Evolutionary conservation across 30 jellyfish, hydroid and myxozoan genomes (phyloP).

Genomic region (Cassiopea xamachana): DNA sequence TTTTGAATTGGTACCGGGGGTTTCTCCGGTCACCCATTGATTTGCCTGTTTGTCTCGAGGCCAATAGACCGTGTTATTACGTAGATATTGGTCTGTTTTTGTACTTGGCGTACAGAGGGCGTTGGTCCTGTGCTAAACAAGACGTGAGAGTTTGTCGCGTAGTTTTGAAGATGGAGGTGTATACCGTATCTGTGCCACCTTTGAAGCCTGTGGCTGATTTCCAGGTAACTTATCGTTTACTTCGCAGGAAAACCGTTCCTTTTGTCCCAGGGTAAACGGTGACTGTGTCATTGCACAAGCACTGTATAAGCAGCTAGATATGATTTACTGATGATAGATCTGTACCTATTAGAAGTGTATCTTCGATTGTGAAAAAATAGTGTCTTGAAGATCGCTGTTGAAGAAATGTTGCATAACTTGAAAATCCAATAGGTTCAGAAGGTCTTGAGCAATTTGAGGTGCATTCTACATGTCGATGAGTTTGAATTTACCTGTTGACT

Average conservation of each 20-base stretch:
- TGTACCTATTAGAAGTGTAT: background rate
- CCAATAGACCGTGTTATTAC: background rate
- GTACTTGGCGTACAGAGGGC: background rate
- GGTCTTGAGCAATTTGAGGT: no score
- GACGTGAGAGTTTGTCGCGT: background rate
- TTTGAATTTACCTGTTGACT: no score
- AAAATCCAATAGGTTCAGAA: no score
- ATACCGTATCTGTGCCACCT: constrained; percentile 94
- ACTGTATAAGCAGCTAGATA: background rate
- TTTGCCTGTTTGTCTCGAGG: background rate
- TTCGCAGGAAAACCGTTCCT: background rate
- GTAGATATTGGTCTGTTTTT: background rate
- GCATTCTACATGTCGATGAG: no score
- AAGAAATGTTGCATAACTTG: no score
- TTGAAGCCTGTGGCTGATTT: constrained; percentile 86
- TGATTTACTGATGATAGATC: background rate
- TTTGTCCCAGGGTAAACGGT: background rate
- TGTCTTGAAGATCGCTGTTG: no score
- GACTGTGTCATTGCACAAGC: background rate
- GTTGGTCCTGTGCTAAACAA: background rate
- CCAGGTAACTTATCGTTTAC: constrained; percentile 64
- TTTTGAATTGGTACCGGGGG: background rate
- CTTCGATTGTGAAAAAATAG: background rate
- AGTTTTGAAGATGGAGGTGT: constrained; percentile 63
- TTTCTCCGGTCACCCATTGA: background rate